phyloP scores from a whole-genome alignment of 1,140 invertebrate genomes.

The Ceratina australensis region DNA sequence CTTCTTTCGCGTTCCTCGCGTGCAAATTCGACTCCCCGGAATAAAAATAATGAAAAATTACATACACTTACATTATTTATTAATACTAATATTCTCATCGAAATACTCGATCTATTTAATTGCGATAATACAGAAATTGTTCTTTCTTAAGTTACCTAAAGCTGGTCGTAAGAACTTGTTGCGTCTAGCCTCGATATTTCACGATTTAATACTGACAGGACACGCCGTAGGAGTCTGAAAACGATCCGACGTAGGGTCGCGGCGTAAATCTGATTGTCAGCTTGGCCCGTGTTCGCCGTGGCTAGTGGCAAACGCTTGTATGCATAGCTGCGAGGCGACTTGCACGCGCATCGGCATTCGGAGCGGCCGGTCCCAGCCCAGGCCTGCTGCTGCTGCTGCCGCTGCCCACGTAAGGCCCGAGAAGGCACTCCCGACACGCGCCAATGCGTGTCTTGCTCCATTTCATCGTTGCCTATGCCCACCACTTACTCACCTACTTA shows the following conservation, averaged over 20 bases:
- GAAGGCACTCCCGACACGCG: conserved; percentile 78
- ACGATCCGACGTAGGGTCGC: not conserved
- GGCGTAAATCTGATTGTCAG: conserved; percentile 30
- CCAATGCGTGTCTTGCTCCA: conserved; percentile 78
- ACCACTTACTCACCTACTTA: conserved; percentile 78
- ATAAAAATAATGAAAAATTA: no score
- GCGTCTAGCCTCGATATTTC: not conserved
- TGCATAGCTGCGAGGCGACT: conserved; percentile 36
- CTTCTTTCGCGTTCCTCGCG: no score
- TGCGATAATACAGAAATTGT: no score
- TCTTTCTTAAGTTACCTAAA: no score
- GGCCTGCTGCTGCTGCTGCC: no score
- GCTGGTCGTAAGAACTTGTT: no score
- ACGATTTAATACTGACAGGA: conserved; percentile 3
- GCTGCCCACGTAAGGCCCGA: conserved; percentile 62
- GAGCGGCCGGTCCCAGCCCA: conserved; percentile 16
- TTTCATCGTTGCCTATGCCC: conserved; percentile 74
- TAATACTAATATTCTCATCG: no score
- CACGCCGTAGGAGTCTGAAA: not conserved
- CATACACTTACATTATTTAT: no score
- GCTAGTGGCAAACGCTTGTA: conserved; percentile 44
- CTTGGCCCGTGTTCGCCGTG: conserved; percentile 16
- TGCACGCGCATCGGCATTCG: conserved; percentile 41
- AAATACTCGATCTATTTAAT: no score
- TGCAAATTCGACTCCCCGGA: no score